phyloP scores from a whole-genome alignment of 2,888 invertebrate species.

The Cetonia aurata region DNA sequence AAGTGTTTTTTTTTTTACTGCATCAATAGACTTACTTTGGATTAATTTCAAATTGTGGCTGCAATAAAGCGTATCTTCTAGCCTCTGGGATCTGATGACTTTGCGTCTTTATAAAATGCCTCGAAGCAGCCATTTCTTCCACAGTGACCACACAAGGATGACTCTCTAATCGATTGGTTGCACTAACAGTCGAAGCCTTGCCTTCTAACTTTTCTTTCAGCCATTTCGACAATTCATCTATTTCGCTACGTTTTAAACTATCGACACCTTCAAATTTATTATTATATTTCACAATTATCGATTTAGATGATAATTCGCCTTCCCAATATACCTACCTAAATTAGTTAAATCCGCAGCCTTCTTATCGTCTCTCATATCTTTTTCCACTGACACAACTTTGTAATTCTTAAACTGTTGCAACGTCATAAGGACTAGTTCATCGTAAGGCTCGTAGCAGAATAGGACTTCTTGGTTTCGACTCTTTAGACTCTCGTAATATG shows the following conservation, averaged over 20 bases:
- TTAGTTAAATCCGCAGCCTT: slow-evolving; percentile 70
- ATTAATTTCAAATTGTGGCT: slow-evolving; percentile 95
- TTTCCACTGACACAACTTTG: slow-evolving; percentile 89
- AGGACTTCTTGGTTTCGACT: slow-evolving; percentile 90
- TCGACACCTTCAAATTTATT: slow-evolving; percentile 72
- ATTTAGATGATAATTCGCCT: too few species aligned
- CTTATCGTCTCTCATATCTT: slow-evolving; percentile 86
- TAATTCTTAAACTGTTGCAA: slow-evolving; percentile 84
- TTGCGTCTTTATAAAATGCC: slow-evolving; percentile 94
- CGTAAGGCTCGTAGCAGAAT: slow-evolving; percentile 97
- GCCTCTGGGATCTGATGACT: slow-evolving; percentile 86
- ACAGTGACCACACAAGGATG: slow-evolving; percentile 97
- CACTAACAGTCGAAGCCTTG: slow-evolving; percentile 86
- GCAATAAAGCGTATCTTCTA: slow-evolving; percentile 85
- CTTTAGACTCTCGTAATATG: slow-evolving; percentile 94
- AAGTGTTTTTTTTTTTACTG: background rate
- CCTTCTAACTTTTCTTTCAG: slow-evolving; percentile 81
- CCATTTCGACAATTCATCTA: slow-evolving; percentile 84
- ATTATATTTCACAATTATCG: too few species aligned
- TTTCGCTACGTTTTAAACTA: slow-evolving; percentile 79
- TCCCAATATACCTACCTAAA: slow-evolving; percentile 59
- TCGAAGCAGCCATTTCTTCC: slow-evolving; percentile 96
- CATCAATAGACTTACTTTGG: slow-evolving; percentile 83
- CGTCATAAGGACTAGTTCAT: slow-evolving; percentile 94
- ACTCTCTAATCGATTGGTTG: slow-evolving; percentile 85